Percentiles rank a stretch among this genome's conserved stretches.
phyloP scores from a whole-genome alignment of 2,888 invertebrate genomes.

The Tenthredo livida region DNA sequence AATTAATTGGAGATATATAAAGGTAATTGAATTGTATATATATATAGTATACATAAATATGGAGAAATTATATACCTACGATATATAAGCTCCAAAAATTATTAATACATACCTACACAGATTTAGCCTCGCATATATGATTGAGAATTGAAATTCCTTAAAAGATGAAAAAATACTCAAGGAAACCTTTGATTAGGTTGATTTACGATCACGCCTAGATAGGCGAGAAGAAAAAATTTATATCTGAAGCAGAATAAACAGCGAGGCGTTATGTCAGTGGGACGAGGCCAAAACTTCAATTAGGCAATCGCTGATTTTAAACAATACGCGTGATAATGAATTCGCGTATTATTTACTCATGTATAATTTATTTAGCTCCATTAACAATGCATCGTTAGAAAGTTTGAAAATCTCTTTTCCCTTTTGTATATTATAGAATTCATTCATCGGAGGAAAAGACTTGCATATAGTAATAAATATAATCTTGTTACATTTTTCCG shows the following conservation, averaged over 20 bases:
- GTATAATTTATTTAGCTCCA: background rate
- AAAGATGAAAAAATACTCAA: background rate
- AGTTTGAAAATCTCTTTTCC: background rate
- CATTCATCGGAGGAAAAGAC: background rate
- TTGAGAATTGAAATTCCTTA: background rate
- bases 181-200: background rate
- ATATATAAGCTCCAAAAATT: background rate
- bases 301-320: slow-evolving; percentile 46
- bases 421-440: background rate
- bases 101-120: background rate
- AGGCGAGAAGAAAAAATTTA: background rate
- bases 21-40: too few relatives aligned
- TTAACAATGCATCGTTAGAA: background rate
- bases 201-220: background rate
- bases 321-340: slow-evolving; percentile 15
- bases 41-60: too few relatives aligned
- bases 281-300: slow-evolving; percentile 42
- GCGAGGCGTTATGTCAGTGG: slow-evolving; percentile 37
- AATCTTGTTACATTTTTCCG: too few relatives aligned
- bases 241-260: slow-evolving; percentile 1
- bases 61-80: too few relatives aligned
- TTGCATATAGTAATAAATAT: background rate
- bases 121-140: background rate
- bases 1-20: too few relatives aligned
- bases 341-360: slow-evolving; percentile 15